phyloP scores from a whole-genome alignment of 2,888 invertebrate species.

The Coleophora flavipennella region DNA sequence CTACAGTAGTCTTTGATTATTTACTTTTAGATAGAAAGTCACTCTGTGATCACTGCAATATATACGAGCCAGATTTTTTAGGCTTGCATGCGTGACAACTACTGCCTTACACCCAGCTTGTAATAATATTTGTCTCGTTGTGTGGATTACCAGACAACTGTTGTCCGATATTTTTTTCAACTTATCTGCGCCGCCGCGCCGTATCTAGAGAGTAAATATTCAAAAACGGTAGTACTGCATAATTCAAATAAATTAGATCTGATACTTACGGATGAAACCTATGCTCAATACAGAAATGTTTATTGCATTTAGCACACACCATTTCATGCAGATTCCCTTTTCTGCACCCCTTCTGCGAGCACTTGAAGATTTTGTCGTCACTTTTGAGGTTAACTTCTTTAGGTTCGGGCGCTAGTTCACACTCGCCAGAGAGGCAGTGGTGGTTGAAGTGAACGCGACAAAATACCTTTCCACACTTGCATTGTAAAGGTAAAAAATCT shows the following conservation, averaged over 20 bases:
- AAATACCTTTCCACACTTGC: conserved; percentile 75
- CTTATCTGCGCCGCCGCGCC: too few species aligned
- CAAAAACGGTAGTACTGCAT: too few species aligned
- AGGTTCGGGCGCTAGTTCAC: conserved; percentile 50
- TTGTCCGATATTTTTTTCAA: too few species aligned
- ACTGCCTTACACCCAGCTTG: too few species aligned
- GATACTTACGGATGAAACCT: conserved; percentile 70
- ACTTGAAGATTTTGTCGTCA: conserved; percentile 61
- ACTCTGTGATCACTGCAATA: too few species aligned
- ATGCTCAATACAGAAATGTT: conserved; percentile 81
- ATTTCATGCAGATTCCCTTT: conserved; percentile 76
- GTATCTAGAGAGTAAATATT: too few species aligned
- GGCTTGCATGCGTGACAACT: too few species aligned
- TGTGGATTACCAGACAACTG: too few species aligned
- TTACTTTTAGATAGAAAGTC: too few species aligned
- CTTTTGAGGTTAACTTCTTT: conserved; percentile 47
- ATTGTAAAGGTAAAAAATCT: conserved; percentile 81
- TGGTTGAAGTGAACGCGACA: conserved; percentile 78
- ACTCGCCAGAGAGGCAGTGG: conserved; percentile 68
- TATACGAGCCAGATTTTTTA: too few species aligned
- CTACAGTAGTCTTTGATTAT: too few species aligned
- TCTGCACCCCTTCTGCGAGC: conserved; percentile 72
- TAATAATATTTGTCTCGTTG: too few species aligned
- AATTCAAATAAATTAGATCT: not conserved
- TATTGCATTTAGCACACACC: conserved; percentile 75